Evolutionary conservation across 1,140 invertebrate genomes (phyloP), one percentile per base, ranked within the genome.

Genomic region (Eueides isabella): DNA sequence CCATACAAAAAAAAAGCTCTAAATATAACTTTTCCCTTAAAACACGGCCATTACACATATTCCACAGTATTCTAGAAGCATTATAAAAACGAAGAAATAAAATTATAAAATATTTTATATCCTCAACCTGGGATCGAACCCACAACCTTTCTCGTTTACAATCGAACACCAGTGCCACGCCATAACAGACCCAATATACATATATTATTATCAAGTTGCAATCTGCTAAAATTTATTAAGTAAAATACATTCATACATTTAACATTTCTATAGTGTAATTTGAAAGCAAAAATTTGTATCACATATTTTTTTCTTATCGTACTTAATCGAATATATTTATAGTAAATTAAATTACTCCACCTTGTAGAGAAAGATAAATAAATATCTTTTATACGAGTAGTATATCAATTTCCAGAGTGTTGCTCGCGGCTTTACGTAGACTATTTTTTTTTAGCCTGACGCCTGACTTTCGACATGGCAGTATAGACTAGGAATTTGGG

Each of bases 381-480:
- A n/a, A n/a, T n/a, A n/a, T n/a, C 26, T 55, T 44, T 55, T 55
- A n/a, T n/a, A n/a, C n/a, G n/a, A 14, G 41, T 44, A 44, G 41
- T 44, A 44, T 44, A 5, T 44, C 11, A 55, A 55, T 11, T 38
- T 9, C 11, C 12, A 38, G 2, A 9, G 12, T 38, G 12, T 38
- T 12, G 19, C n/a, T 26, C 12, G 11, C 2, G 7, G 19, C 23
- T 55, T 55, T 26, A 11, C 48, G 16, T 12, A 3, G 11, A 38
- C 2, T 14, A n/a, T 41, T n/a, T 41, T 19, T 44, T 44, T 44
- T 44, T 19, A n/a, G 5, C 9, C n/a, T n/a, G n/a, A n/a, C n/a
- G n/a, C n/a, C n/a, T n/a, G n/a, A n/a, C n/a, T n/a, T n/a, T n/a
- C n/a, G n/a, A n/a, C n/a, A n/a, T n/a, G n/a, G n/a, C n/a, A n/a